Percentiles rank a stretch among this genome's conserved stretches.
These are phyloP conservation scores for Phalangium opilio DNA, from an alignment of 2,888 invertebrate species.

Conservation along the genomic window DNA sequence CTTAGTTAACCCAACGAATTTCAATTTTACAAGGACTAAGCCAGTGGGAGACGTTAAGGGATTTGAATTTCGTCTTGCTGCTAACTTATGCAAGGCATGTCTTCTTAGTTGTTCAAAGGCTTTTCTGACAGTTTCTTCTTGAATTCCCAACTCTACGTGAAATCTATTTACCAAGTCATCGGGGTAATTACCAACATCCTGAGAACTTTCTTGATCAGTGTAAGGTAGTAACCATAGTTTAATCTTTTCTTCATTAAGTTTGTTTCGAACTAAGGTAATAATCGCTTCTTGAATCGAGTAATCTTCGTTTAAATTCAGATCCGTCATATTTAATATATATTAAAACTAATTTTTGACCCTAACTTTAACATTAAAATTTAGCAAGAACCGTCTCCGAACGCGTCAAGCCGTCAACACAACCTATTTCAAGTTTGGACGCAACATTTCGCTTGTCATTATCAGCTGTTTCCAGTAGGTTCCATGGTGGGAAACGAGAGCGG, in stretches of 20 bases:
- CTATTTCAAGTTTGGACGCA: too few relatives aligned
- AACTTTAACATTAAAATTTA: too few relatives aligned
- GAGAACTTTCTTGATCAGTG: constrained; percentile 39
- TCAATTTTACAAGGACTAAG: constrained; percentile 7
- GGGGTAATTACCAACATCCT: constrained; percentile 32
- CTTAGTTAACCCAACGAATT: constrained; percentile 1
- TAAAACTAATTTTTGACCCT: too few relatives aligned
- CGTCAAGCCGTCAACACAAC: too few relatives aligned
- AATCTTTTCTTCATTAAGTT: constrained; percentile 48
- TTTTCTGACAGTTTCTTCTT: constrained; percentile 37
- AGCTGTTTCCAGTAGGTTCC: too few relatives aligned
- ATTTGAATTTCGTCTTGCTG: constrained; percentile 31
- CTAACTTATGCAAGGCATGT: constrained; percentile 54
- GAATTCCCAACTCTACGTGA: constrained; percentile 39
- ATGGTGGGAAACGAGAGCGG: too few relatives aligned
- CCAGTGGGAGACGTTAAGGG: not conserved
- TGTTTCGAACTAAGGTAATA: constrained; percentile 33
- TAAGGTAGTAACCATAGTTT: constrained; percentile 64
- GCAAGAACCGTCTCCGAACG: too few relatives aligned
- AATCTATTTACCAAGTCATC: constrained; percentile 49
- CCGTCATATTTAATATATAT: too few relatives aligned
- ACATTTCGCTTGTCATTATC: too few relatives aligned
- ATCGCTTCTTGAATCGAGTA: too few relatives aligned
- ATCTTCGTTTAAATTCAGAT: too few relatives aligned
- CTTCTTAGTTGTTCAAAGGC: constrained; percentile 47